Percentiles rank a stretch among this genome's conserved stretches.
Conservation (phyloP, 1,140 invertebrate species). For the Myzus persicae region DNA sequence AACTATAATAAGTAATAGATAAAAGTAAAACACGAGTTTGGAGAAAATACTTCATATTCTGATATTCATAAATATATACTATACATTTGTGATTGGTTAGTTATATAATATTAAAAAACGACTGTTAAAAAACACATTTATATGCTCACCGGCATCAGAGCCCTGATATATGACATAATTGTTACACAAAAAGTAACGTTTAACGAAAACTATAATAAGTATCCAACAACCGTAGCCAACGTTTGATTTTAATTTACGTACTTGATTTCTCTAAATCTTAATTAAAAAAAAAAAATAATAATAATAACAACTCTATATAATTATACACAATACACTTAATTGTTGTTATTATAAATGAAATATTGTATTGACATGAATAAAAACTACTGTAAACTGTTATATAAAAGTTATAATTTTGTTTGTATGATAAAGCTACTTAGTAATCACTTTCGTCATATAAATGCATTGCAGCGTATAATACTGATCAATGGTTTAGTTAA, state of each 20-base stretch:
- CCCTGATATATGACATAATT: constrained; percentile 33
- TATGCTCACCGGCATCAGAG: no score
- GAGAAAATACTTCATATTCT: no score
- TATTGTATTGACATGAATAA: neutral
- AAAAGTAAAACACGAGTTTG: no score
- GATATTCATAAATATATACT: neutral
- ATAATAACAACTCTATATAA: neutral
- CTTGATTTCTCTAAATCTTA: constrained; percentile 30
- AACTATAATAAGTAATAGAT: no score
- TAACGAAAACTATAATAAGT: constrained; percentile 19
- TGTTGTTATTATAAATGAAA: constrained; percentile 26
- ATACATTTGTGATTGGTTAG: neutral
- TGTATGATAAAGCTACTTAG: neutral
- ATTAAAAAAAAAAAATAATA: constrained; percentile 1
- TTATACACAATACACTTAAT: neutral
- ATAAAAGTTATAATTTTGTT: neutral
- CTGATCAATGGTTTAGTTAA: neutral
- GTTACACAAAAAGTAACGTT: constrained; percentile 21
- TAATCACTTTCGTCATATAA: neutral
- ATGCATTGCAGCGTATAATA: neutral
- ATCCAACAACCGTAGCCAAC: neutral
- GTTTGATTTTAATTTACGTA: neutral
- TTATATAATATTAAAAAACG: constrained; percentile 41
- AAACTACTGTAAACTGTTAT: neutral
- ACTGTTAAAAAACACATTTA: neutral